phyloP scores from a whole-genome alignment of 2,797 vertebrate genomes.

The Glossophaga mutica region DNA sequence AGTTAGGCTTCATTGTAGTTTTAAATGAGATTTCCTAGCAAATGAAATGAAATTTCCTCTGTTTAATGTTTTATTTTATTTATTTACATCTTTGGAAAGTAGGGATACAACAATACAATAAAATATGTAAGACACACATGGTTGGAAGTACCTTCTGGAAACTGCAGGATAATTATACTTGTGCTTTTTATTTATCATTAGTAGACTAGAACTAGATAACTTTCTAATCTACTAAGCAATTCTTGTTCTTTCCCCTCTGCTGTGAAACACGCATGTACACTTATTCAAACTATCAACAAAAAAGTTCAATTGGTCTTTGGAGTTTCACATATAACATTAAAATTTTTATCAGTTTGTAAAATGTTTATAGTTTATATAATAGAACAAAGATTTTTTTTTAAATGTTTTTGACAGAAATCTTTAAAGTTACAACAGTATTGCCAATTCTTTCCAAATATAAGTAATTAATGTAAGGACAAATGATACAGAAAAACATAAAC shows the following conservation, averaged over 20 bases:
- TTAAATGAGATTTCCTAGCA: neutral
- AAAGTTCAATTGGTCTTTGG: neutral
- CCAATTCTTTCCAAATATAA: neutral
- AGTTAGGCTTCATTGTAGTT: neutral
- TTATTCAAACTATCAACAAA: neutral
- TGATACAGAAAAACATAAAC: neutral
- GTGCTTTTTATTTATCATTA: neutral
- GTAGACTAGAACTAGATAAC: neutral
- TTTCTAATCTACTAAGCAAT: neutral
- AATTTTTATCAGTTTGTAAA: neutral
- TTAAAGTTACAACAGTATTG: neutral
- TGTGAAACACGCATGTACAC: neutral
- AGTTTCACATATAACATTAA: neutral
- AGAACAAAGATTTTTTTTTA: neutral
- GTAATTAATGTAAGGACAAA: neutral
- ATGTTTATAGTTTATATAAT: neutral
- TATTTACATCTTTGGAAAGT: neutral
- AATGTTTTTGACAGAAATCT: neutral
- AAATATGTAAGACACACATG: neutral
- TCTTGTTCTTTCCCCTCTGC: neutral
- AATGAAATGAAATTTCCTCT: neutral
- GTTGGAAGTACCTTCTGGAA: neutral
- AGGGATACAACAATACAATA: neutral
- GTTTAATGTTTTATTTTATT: neutral
- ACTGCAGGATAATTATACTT: neutral